These are phyloP conservation scores for Trissolcus japonicus DNA, from an alignment of 2,888 invertebrate genomes.

Conservation along the genomic window DNA sequence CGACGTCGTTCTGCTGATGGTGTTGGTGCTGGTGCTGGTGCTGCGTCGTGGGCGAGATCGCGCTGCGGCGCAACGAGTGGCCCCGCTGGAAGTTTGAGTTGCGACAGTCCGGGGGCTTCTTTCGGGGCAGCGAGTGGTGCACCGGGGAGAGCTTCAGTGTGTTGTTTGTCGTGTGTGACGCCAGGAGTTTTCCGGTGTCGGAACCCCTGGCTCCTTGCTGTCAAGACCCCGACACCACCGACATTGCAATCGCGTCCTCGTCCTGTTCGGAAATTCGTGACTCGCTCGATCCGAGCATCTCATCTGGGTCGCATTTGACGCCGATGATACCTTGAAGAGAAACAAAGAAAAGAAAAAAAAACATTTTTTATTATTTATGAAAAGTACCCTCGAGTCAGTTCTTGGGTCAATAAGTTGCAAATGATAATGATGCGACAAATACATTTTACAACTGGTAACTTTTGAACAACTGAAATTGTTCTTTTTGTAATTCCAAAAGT, in stretches of 20 bases:
- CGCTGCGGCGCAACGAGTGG: constrained; percentile 82
- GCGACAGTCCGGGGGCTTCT: constrained; percentile 69
- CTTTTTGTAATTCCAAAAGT: no score
- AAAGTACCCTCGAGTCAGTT: no score
- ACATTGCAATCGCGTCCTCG: constrained; percentile 77
- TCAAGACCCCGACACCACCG: constrained; percentile 77
- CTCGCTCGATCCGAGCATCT: constrained; percentile 65
- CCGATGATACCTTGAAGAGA: constrained; percentile 62
- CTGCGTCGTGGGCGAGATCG: constrained; percentile 65
- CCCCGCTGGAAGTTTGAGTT: constrained; percentile 80
- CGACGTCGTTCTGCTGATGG: constrained; percentile 79
- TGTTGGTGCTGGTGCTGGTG: constrained; percentile 63
- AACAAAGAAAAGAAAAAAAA: no score
- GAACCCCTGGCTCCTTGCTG: constrained; percentile 78
- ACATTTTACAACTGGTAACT: no score
- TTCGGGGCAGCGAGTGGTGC: constrained; percentile 78
- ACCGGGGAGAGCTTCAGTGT: constrained; percentile 74
- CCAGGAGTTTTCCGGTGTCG: constrained; percentile 74
- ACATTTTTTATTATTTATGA: neutral
- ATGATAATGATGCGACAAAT: no score
- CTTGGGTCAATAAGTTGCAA: no score
- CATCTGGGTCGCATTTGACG: constrained; percentile 66
- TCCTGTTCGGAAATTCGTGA: constrained; percentile 71
- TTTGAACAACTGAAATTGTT: no score
- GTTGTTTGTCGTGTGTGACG: constrained; percentile 65